Conservation (phyloP, 2,888 invertebrate species). For the Tiliacea aurago region DNA sequence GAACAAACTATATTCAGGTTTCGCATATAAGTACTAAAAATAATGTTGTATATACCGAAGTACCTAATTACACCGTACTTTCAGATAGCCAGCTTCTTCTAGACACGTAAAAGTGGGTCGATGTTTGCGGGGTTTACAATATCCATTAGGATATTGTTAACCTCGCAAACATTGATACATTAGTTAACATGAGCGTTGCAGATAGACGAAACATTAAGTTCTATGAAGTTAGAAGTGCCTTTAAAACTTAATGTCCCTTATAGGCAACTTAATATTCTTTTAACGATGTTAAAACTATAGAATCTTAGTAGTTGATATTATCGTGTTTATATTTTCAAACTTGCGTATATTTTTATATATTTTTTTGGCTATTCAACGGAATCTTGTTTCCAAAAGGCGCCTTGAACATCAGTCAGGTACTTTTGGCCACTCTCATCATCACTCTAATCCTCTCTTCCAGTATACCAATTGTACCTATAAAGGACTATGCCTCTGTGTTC, state of each 20-base stretch:
- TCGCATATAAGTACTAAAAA: too few relatives aligned
- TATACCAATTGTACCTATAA: too few relatives aligned
- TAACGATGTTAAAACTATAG: neutral
- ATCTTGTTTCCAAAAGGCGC: too few relatives aligned
- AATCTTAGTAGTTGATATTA: neutral
- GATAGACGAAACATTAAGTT: conserved; percentile 25
- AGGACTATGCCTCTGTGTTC: neutral
- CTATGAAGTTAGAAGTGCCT: conserved; percentile 19
- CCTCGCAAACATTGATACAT: conserved; percentile 24
- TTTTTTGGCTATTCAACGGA: neutral
- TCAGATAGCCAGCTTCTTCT: conserved; percentile 8
- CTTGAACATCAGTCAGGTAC: neutral
- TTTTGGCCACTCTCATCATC: neutral
- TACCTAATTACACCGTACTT: neutral
- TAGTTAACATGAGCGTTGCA: conserved; percentile 8
- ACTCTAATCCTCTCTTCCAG: neutral
- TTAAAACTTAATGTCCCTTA: conserved; percentile 21
- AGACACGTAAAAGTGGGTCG: conserved; percentile 39
- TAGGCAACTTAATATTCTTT: neutral
- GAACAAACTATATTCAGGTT: too few relatives aligned
- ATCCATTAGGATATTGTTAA: conserved; percentile 48
- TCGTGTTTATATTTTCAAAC: neutral
- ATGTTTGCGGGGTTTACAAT: too few relatives aligned
- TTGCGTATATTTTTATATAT: neutral
- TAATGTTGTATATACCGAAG: too few relatives aligned